Evolutionary conservation across 2,797 vertebrate genomes (phyloP), one percentile per base, ranked within the genome.

Genomic region (Sebastes variabilis): DNA sequence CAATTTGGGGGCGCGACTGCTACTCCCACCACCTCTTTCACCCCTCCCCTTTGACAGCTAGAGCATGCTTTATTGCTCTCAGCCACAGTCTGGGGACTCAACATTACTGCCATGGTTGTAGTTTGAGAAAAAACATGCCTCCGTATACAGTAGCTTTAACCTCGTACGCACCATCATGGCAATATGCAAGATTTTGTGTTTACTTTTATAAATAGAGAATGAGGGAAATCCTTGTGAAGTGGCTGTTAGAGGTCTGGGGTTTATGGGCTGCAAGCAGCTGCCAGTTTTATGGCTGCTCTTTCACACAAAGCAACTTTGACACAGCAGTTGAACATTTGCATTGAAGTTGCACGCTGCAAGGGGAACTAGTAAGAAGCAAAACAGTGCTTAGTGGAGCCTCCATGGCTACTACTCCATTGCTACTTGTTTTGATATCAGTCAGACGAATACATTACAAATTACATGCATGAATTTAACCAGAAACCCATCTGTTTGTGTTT

Each of bases 11-110:
- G 90, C 86, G 76, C 91, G 87, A 87, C 89, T 86, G 85, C 78
- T 75, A 67, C 89, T 86, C 86, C 84, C 82, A 82, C 83, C 89
- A 30, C 86, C 82, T 85, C 87, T 61, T 77, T 86, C 77, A 80
- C 81, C 77, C 87, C 89, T 34, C 81, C 79, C 61, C 80, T 88
- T 58, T 89, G 87, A 97, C 97, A 96, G 96, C 95, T 92, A 94
- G 95, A 97, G 96, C 96, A 95, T 96, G 77, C 83, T 96, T 94
- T 95, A 95, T 97, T 97, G 96, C 96, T 96, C 95, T 95, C 94
- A 96, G 96, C 96, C 96, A 95, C 94, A 93, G 77, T 91, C 96
- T 95, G 94, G 95, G 94, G 96, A 95, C 80, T 74, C 74, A 81
- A 72, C 87, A 81, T 89, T 75, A 88, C 83, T 74, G 79, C 90